Conservation (phyloP, 2,888 invertebrate genomes). For the Lumbricus terrestris region DNA sequence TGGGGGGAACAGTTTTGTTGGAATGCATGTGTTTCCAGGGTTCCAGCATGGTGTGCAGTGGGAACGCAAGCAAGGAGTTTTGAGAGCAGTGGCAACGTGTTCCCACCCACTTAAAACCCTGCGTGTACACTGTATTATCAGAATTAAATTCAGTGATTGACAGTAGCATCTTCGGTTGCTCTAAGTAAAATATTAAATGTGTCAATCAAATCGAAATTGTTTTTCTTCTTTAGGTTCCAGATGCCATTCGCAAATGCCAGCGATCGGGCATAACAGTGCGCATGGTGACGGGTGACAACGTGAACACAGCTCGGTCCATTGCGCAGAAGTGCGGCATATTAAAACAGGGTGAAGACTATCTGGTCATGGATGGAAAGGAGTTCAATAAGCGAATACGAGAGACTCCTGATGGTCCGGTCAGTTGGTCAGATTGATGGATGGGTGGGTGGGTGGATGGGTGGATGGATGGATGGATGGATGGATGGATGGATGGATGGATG, state of each 20-base stretch:
- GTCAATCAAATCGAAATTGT: background rate
- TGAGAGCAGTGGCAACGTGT: no score
- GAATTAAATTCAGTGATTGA: background rate
- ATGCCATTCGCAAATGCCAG: conserved; percentile 93
- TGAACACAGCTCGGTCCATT: conserved; percentile 97
- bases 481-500: no score
- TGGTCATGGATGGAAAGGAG: conserved; percentile 94
- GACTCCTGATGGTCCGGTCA: conserved; percentile 25
- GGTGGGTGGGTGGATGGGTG: no score
- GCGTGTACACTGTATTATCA: background rate
- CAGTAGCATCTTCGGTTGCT: background rate
- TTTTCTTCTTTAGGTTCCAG: conserved; percentile 68
- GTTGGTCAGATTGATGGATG: no score
- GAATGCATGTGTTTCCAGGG: no score
- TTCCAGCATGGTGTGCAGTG: no score
- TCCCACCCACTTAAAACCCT: background rate
- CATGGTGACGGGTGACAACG: conserved; percentile 99
- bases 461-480: no score
- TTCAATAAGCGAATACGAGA: conserved; percentile 84
- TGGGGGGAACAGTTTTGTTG: no score
- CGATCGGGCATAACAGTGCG: conserved; percentile 96
- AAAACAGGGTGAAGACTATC: conserved; percentile 88
- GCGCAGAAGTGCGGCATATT: conserved; percentile 92
- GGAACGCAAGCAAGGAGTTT: no score
- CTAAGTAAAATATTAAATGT: background rate